phyloP scores from a whole-genome alignment of 2,113 vertebrate species.

The Progne subis region DNA sequence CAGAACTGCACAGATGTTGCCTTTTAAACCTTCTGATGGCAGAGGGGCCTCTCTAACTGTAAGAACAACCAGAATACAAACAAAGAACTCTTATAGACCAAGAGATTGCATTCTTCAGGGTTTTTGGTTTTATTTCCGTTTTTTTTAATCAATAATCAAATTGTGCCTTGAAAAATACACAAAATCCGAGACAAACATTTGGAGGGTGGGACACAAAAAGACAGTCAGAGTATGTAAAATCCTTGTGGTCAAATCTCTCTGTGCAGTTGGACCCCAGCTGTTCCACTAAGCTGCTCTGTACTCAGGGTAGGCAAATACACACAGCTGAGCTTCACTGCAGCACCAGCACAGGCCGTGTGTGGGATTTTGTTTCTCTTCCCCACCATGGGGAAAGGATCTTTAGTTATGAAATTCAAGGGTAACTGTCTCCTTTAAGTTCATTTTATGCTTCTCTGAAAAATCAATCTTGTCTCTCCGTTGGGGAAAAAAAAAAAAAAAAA shows the following conservation, averaged over 20 bases:
- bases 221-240: neutral
- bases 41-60: neutral
- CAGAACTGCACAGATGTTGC: neutral
- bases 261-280: neutral
- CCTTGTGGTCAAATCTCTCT: neutral
- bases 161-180: neutral
- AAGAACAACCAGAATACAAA: neutral
- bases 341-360: fast-evolving
- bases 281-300: neutral
- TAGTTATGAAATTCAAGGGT: neutral
- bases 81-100: neutral
- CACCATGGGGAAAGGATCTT: neutral
- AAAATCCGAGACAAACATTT: neutral
- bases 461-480: neutral
- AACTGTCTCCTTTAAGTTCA: neutral
- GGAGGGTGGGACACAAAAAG: neutral
- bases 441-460: neutral
- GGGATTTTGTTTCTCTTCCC: neutral
- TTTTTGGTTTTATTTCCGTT: neutral
- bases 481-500: neutral
- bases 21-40: neutral
- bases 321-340: neutral
- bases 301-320: neutral
- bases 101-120: fast-evolving
- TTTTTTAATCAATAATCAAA: neutral